phyloP scores from a whole-genome alignment of 2,797 vertebrate species.

The Balearica regulorum region DNA sequence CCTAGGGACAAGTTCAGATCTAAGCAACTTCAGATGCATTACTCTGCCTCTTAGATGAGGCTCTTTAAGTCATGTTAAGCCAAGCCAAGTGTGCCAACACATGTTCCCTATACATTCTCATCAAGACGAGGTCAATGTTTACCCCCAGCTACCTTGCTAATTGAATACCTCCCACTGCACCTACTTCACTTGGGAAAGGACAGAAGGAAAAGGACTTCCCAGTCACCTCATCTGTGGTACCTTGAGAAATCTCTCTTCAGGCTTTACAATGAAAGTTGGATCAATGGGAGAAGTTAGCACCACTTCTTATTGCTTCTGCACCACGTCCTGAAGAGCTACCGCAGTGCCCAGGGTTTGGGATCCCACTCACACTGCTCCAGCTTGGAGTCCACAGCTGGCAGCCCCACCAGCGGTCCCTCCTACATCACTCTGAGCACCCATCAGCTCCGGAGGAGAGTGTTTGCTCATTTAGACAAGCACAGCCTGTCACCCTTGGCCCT shows the following conservation, averaged over 20 bases:
- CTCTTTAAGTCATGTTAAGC: background rate
- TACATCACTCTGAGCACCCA: background rate
- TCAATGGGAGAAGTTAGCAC: background rate
- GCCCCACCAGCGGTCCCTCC: background rate
- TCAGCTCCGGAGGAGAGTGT: accelerated
- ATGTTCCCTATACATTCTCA: background rate
- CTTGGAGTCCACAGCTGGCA: background rate
- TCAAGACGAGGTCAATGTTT: background rate
- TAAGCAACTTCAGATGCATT: constrained; percentile 11
- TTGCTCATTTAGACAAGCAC: background rate
- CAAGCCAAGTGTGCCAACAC: background rate
- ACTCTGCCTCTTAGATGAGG: background rate
- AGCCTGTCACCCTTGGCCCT: background rate
- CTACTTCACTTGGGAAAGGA: background rate
- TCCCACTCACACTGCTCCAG: background rate
- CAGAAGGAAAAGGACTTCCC: background rate
- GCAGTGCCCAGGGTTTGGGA: background rate
- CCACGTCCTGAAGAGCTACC: background rate
- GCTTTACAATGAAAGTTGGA: background rate
- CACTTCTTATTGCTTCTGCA: background rate
- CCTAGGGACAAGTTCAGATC: constrained; percentile 9
- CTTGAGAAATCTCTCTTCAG: background rate
- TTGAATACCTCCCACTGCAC: background rate
- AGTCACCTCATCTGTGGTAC: background rate
- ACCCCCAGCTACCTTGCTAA: background rate